Percentiles rank a stretch among this genome's conserved stretches.
Evolutionary conservation across 2,113 vertebrate genomes (phyloP).

Genomic region (Pollachius pollachius): DNA sequence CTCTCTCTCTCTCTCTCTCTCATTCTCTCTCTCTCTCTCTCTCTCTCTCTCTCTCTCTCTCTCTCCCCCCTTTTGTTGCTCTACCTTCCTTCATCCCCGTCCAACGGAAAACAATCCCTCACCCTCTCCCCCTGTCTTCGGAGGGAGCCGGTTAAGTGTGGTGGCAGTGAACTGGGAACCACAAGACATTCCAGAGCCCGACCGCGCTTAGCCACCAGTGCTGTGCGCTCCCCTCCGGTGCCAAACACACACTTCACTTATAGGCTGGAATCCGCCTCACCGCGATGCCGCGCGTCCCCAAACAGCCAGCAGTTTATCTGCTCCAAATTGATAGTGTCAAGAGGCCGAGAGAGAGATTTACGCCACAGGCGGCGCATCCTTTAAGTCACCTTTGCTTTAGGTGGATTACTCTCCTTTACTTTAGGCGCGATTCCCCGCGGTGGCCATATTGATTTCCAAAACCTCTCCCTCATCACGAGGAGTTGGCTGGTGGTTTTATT

Average conservation of each 20-base stretch:
- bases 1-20: slow-evolving; percentile 1
- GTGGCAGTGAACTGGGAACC: slow-evolving; percentile 76
- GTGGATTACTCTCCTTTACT: slow-evolving; percentile 25
- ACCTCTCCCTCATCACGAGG: slow-evolving; percentile 54
- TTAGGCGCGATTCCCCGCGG: slow-evolving; percentile 54
- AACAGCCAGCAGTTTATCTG: slow-evolving; percentile 57
- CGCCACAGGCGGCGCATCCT: slow-evolving; percentile 17
- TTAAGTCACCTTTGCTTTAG: slow-evolving; percentile 26
- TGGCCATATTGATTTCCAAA: slow-evolving; percentile 63
- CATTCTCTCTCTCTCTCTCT: slow-evolving; percentile 28
- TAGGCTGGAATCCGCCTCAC: slow-evolving; percentile 49
- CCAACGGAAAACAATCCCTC: slow-evolving; percentile 78
- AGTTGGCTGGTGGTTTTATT: slow-evolving; percentile 33
- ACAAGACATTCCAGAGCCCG: slow-evolving; percentile 73
- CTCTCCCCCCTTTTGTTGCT: slow-evolving; percentile 51
- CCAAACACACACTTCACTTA: slow-evolving; percentile 65
- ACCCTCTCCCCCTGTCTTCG: slow-evolving; percentile 71
- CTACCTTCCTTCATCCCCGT: slow-evolving; percentile 63
- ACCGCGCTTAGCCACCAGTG: slow-evolving; percentile 63
- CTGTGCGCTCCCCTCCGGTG: slow-evolving; percentile 48
- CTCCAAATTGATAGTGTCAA: slow-evolving; percentile 58
- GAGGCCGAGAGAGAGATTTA: too few relatives aligned
- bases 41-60: slow-evolving; percentile 57
- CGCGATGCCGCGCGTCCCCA: slow-evolving; percentile 56
- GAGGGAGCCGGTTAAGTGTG: slow-evolving; percentile 73